Conservation (phyloP, 2,113 vertebrate species). For the Cololabis saira region DNA sequence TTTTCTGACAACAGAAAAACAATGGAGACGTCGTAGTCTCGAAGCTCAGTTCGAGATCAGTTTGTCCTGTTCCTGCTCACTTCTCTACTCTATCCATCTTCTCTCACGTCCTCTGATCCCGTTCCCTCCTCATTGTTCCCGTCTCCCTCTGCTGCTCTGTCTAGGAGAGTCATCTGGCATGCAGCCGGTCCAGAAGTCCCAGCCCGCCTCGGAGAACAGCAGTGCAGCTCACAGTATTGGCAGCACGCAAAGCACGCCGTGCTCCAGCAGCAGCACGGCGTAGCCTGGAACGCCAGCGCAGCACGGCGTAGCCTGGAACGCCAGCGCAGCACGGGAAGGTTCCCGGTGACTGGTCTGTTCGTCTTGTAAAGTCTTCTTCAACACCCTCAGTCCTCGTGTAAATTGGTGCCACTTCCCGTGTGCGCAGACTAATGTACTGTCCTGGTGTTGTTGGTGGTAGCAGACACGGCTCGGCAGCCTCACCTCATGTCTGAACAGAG, state of each 20-base stretch:
- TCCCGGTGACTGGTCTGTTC: slow-evolving; percentile 49
- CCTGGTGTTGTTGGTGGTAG: slow-evolving; percentile 11
- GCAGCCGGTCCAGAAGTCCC: slow-evolving; percentile 86
- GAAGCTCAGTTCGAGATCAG: background rate
- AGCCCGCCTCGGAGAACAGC: slow-evolving; percentile 91
- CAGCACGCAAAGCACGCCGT: slow-evolving; percentile 96
- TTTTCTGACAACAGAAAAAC: background rate
- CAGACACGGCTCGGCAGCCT: slow-evolving; percentile 21
- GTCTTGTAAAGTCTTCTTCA: slow-evolving; percentile 60
- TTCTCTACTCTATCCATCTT: slow-evolving; percentile 7
- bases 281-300: slow-evolving; percentile 67
- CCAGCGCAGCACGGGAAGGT: slow-evolving; percentile 34
- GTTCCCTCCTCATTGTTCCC: background rate
- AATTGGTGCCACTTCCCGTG: slow-evolving; percentile 12
- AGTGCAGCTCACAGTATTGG: slow-evolving; percentile 93
- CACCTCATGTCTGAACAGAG: slow-evolving; percentile 8
- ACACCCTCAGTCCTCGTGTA: slow-evolving; percentile 1
- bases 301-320: no score
- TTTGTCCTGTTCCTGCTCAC: slow-evolving; percentile 8
- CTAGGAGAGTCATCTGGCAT: slow-evolving; percentile 84
- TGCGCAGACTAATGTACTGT: slow-evolving; percentile 8
- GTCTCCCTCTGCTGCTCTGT: slow-evolving; percentile 12
- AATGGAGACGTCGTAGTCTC: no score
- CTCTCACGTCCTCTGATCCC: slow-evolving; percentile 9
- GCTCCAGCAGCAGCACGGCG: slow-evolving; percentile 93